Base-by-base conservation (phyloP, 2,888 invertebrate genomes). In the Mimas tiliae region DNA sequence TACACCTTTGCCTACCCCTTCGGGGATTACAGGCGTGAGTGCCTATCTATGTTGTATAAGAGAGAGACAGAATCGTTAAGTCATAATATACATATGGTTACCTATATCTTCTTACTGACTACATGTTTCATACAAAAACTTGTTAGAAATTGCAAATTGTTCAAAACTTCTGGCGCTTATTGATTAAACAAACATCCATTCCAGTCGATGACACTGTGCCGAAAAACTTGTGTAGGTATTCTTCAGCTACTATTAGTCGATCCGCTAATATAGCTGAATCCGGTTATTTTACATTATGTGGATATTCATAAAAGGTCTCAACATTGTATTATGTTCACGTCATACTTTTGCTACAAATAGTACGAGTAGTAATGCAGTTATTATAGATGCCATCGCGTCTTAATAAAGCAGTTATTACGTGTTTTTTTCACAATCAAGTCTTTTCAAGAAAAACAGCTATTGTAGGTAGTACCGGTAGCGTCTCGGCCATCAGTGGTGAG, bases 401-500 rank as follows among this genome's bases (percentile, higher is more conserved):
- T 34, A 55, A 12, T 42, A 58, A 58, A 58, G 58, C 42, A 19
- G 58, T 58, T 58, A 58, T 21, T 55, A 16, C 34, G 16, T 58
- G 38, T 42, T 58, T 58, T n/a, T 55, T 53, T 38, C 19, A 6
- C 19, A 19, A 50, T 50, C 58, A 19, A 42, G 38, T 38, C 19
- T 7, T 12, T 58, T 42, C 19, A 11, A 58, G 58, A 58, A 58
- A 58, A 58, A 58, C 42, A 12, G 58, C 42, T 58, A 58, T 58
- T 58, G 58, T 42, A 42, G 42, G 19, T 42, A 42, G 42, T 58
- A 42, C 42, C 58, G 16, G 12, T 38, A 58, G 19, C 12, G 58
- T 42, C 58, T 58, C 19, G 6, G 58, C 19, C 19, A 16, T 50
- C 50, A 19, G 48, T 19, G 50, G 50, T 19, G 58, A 21, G 42